Evolutionary conservation across 2,113 vertebrate genomes (phyloP).

Genomic region (Stegastes partitus): DNA sequence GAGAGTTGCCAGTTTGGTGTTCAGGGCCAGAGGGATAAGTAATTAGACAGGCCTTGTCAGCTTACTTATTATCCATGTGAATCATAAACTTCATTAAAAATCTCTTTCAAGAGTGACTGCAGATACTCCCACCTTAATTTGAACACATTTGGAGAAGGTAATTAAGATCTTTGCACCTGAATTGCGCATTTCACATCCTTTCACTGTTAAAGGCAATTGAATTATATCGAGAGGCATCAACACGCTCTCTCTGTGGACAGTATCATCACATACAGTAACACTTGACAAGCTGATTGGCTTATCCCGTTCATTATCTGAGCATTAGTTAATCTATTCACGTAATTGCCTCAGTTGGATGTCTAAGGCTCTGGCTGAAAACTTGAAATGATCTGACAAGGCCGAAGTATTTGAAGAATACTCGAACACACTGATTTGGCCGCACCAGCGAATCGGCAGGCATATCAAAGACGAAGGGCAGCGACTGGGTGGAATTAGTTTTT

Average conservation of each 20-base stretch:
- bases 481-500: slow-evolving; percentile 53
- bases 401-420: slow-evolving; percentile 43
- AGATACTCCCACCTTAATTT: slow-evolving; percentile 54
- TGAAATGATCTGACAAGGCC: slow-evolving; percentile 59
- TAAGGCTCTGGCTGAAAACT: slow-evolving; percentile 46
- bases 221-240: slow-evolving; percentile 31
- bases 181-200: slow-evolving; percentile 27
- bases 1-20: slow-evolving; percentile 42
- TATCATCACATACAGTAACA: slow-evolving; percentile 29
- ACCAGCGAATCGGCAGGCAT: slow-evolving; percentile 46
- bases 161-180: slow-evolving; percentile 55
- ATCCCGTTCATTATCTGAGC: slow-evolving; percentile 38
- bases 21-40: slow-evolving; percentile 54
- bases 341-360: slow-evolving; percentile 55
- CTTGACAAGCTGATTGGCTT: slow-evolving; percentile 35
- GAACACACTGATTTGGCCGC: slow-evolving; percentile 36
- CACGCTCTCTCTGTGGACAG: slow-evolving; percentile 25
- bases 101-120: slow-evolving; percentile 54
- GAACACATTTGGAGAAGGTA: slow-evolving; percentile 48
- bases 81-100: slow-evolving; percentile 68
- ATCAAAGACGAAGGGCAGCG: slow-evolving; percentile 59
- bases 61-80: slow-evolving; percentile 54
- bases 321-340: slow-evolving; percentile 63
- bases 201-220: slow-evolving; percentile 10
- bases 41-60: slow-evolving; percentile 71